phyloP scores from a whole-genome alignment of 2,113 vertebrate species.

The Gasterosteus aculeatus region DNA sequence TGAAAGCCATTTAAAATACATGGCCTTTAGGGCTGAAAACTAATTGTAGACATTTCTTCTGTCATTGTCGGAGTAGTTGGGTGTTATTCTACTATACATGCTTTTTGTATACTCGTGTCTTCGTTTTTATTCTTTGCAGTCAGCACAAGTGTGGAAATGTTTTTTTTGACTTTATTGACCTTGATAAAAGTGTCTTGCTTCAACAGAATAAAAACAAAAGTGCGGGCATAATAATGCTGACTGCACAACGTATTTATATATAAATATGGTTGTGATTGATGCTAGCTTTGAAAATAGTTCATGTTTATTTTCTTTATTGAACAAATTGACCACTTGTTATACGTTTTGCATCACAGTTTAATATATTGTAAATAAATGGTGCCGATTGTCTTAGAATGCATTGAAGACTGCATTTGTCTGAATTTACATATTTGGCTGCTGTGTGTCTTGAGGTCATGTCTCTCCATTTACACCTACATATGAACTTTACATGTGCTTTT shows the following conservation, averaged over 20 bases:
- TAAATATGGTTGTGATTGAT: conserved; percentile 78
- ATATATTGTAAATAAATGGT: conserved; percentile 86
- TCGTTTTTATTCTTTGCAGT: conserved; percentile 73
- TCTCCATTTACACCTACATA: neutral
- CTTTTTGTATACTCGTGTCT: conserved; percentile 58
- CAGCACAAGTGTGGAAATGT: conserved; percentile 60
- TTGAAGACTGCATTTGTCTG: conserved; percentile 32
- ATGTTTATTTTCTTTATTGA: conserved; percentile 81
- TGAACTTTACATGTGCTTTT: neutral
- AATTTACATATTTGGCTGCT: neutral
- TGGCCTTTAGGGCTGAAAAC: conserved; percentile 33
- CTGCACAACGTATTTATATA: conserved; percentile 79
- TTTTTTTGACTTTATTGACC: conserved; percentile 47
- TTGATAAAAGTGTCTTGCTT: conserved; percentile 41
- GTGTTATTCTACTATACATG: conserved; percentile 48
- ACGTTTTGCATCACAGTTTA: conserved; percentile 83
- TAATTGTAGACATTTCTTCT: conserved; percentile 23
- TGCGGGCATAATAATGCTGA: conserved; percentile 57
- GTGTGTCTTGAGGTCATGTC: neutral
- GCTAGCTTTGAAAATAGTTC: conserved; percentile 76
- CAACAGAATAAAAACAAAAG: conserved; percentile 30
- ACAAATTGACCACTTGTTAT: conserved; percentile 81
- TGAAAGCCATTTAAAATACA: conserved; percentile 54
- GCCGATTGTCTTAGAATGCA: conserved; percentile 77
- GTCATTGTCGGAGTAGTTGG: conserved; percentile 46